Evolutionary conservation across 2,797 vertebrate species (phyloP).

Genomic region (Hyperoplus immaculatus): DNA sequence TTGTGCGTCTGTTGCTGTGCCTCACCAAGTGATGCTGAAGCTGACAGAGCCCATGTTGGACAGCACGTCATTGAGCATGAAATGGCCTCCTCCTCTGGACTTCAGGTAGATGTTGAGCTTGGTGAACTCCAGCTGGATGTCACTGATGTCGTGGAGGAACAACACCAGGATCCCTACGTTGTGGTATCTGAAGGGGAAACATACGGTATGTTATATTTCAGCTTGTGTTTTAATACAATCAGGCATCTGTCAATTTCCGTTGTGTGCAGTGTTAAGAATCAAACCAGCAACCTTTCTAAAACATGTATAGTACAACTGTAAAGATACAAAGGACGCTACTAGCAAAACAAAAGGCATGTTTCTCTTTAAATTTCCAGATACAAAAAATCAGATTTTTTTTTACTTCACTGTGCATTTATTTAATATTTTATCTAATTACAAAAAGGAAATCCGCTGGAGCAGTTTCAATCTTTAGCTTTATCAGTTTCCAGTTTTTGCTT

Average conservation of each 20-base stretch:
- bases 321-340: neutral
- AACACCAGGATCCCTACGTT: conserved; percentile 95
- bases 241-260: neutral
- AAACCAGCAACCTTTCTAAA: neutral
- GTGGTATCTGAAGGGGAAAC: conserved; percentile 88
- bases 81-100: conserved; percentile 87
- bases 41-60: conserved; percentile 91
- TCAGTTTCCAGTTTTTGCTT: conserved; percentile 4
- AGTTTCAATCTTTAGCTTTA: neutral
- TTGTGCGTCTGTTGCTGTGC: neutral
- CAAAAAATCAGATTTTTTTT: neutral
- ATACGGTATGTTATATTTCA: neutral
- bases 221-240: neutral
- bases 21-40: conserved; percentile 94
- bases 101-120: conserved; percentile 98
- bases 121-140: conserved; percentile 96
- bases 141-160: conserved; percentile 94
- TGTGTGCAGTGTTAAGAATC: neutral
- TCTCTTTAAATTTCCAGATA: too few species aligned
- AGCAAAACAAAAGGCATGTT: too few species aligned
- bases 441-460: neutral
- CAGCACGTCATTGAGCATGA: conserved; percentile 88
- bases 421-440: conserved; percentile 6
- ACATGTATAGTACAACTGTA: neutral
- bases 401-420: conserved; percentile 10